Evolutionary conservation across 2,113 vertebrate genomes (phyloP).

Genomic region (Dicaeum eximium): DNA sequence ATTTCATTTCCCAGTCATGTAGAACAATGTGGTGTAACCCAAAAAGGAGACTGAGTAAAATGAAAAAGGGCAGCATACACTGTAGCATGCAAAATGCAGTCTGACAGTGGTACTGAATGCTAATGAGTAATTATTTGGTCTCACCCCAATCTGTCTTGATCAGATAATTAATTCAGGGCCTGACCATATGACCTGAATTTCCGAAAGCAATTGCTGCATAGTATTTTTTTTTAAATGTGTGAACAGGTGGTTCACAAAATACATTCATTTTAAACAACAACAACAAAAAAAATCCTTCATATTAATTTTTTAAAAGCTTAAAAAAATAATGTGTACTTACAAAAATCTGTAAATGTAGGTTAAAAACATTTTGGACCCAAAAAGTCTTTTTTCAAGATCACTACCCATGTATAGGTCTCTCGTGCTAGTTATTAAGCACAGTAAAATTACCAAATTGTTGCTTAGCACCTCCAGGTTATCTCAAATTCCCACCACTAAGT

Average conservation of each 20-base stretch:
- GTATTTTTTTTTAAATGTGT: not conserved
- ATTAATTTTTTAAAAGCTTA: slow-evolving; percentile 23
- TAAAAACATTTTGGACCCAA: slow-evolving; percentile 6
- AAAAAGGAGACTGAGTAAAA: slow-evolving; percentile 29
- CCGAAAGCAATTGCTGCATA: not conserved
- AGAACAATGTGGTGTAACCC: slow-evolving; percentile 37
- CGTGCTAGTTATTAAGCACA: not conserved
- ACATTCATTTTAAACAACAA: slow-evolving; percentile 10
- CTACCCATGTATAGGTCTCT: not conserved
- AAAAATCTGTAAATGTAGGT: not conserved
- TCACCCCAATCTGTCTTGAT: slow-evolving; percentile 53
- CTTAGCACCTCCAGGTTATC: not conserved
- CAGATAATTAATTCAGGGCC: slow-evolving; percentile 33
- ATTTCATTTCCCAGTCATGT: slow-evolving; percentile 57
- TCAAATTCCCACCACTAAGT: not conserved
- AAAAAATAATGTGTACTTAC: not conserved
- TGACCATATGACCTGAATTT: slow-evolving; percentile 26
- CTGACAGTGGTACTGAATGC: not conserved
- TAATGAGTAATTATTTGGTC: slow-evolving; percentile 21
- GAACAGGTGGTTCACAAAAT: slow-evolving; percentile 54
- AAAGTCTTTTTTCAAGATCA: not conserved
- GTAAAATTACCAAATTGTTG: not conserved
- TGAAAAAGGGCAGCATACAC: slow-evolving; percentile 29
- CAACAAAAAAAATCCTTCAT: slow-evolving; percentile 11
- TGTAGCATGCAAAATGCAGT: slow-evolving; percentile 15